phyloP scores from a whole-genome alignment of 2,797 vertebrate genomes.

The Poecilia gillii region DNA sequence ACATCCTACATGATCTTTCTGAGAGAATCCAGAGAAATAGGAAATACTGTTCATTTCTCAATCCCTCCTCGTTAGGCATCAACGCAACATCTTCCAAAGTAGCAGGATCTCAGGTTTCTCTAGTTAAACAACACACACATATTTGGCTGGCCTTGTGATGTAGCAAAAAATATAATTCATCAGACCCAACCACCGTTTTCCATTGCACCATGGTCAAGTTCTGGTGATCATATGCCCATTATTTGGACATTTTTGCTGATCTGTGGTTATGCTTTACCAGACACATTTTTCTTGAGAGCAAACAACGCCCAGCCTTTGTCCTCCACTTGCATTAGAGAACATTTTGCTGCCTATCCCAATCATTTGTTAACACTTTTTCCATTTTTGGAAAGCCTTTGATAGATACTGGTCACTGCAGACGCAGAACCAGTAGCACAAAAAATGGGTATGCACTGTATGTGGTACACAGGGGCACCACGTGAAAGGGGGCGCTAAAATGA shows the following conservation, averaged over 20 bases:
- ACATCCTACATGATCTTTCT: not conserved
- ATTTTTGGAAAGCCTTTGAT: not conserved
- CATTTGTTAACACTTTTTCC: not conserved
- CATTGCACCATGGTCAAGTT: not conserved
- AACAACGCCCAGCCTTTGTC: not conserved
- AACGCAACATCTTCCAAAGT: not conserved
- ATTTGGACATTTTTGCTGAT: too few species aligned
- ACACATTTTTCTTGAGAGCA: not conserved
- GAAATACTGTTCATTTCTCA: too few species aligned
- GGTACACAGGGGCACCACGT: too few species aligned
- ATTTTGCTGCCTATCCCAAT: not conserved
- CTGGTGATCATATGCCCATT: not conserved
- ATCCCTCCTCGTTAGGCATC: not conserved
- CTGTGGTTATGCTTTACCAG: not conserved
- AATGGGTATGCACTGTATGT: too few species aligned
- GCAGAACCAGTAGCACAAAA: not conserved
- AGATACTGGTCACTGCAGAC: not conserved
- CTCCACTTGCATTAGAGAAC: not conserved
- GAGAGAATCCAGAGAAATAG: not conserved
- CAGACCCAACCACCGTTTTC: not conserved
- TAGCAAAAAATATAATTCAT: not conserved
- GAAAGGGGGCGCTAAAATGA: too few species aligned
- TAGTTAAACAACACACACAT: not conserved
- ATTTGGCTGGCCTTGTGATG: not conserved
- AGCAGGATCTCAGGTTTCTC: not conserved